These are phyloP conservation scores for Mergus octosetaceus DNA, from an alignment of 2,797 vertebrate species.

Conservation along the genomic window DNA sequence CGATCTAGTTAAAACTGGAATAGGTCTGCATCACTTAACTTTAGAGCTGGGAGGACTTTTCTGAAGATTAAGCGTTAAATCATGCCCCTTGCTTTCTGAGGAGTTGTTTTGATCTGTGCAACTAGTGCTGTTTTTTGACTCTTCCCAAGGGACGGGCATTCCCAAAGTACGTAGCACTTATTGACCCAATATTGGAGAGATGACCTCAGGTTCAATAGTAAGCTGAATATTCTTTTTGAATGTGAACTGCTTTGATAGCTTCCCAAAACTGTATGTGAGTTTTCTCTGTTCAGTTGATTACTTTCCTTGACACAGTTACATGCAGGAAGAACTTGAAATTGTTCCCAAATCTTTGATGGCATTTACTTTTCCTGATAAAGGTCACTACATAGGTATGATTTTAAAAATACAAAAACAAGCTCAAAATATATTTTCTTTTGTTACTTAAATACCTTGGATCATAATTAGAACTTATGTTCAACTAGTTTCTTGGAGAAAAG, in stretches of 20 bases:
- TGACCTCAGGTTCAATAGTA: not conserved
- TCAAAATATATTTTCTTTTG: not conserved
- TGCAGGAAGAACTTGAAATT: not conserved
- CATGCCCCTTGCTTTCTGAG: not conserved
- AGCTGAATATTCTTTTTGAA: not conserved
- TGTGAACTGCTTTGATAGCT: not conserved
- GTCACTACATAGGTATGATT: not conserved
- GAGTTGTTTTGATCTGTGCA: not conserved
- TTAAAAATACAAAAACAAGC: not conserved
- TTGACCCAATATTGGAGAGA: not conserved
- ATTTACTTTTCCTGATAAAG: not conserved
- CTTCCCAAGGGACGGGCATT: fast-evolving
- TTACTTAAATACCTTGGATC: not conserved
- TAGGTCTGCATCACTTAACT: not conserved
- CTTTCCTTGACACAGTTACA: not conserved
- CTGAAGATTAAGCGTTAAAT: not conserved
- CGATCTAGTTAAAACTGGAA: not conserved
- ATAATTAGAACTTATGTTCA: not conserved
- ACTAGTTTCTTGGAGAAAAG: not conserved
- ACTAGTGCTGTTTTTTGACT: not conserved
- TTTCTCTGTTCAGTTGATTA: not conserved
- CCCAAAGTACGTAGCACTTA: not conserved
- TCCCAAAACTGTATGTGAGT: not conserved
- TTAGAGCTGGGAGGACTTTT: not conserved
- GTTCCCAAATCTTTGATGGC: not conserved